A percentile compares a stretch with the other conserved stretches of the same genome.
Evolutionary conservation across 2,113 vertebrate species (phyloP).

Genomic region (Sylvietta virens): DNA sequence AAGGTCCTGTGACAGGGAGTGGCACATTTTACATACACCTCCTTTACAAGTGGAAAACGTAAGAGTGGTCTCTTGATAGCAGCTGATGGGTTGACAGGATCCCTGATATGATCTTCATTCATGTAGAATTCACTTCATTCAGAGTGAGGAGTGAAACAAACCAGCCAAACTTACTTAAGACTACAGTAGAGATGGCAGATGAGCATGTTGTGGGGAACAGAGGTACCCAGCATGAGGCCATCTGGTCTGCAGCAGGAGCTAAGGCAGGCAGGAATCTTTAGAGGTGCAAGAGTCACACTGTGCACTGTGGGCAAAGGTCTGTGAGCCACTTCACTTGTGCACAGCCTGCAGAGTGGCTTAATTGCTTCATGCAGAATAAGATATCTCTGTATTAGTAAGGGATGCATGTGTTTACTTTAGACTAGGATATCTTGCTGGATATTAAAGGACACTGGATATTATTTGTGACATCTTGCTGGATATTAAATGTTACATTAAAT

Average conservation of each 20-base stretch:
- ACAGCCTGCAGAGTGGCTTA: neutral
- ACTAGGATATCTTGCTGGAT: neutral
- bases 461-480: neutral
- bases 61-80: neutral
- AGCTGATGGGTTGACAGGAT: neutral
- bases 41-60: neutral
- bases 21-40: neutral
- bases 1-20: neutral
- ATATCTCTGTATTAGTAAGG: neutral
- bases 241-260: rapidly evolving
- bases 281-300: neutral
- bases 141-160: neutral
- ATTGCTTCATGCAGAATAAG: neutral
- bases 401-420: neutral
- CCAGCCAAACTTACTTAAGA: neutral
- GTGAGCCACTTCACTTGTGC: neutral
- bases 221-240: neutral
- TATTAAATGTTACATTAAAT: neutral
- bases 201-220: neutral
- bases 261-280: neutral
- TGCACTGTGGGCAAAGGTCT: neutral
- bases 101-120: neutral
- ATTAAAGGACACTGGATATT: neutral
- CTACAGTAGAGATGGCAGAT: neutral
- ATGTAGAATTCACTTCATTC: neutral